Base-by-base conservation (phyloP, 2,113 vertebrate genomes). In the Callionymus lyra region DNA sequence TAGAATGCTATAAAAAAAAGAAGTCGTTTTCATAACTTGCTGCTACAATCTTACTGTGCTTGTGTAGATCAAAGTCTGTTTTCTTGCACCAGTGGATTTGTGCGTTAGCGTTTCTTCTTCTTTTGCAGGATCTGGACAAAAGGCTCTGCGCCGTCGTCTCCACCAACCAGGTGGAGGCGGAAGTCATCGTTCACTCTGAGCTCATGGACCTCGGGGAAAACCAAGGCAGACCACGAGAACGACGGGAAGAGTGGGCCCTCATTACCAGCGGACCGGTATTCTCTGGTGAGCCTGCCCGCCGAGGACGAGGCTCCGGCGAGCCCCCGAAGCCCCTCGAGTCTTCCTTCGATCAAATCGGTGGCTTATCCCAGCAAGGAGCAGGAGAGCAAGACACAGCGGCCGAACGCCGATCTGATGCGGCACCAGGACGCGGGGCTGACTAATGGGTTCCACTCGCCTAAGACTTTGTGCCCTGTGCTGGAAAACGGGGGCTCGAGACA, bases 111-210 rank as follows among this genome's bases (percentile, higher is more conserved):
- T n/a, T n/a, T n/a, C 4, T 27, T 27, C 4, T 59, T 65, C 53
- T 16, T 16, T 70, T 81, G 37, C 65, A 77, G 67, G 72, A 63
- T 45, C 6, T 42, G 12, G 68, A 65, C 6, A 88, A 76, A 55
- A 84, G 80, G 65, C 85, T 77, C 31, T 76, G 79, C 6, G 35
- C 57, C 0, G 80, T 85, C 1, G 57, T 81, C 60, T 86, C 59
- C 73, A 76, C 84, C 38, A 90, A 92, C 76, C 89, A 89, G 73
- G 87, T 98, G 38, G 90, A 98, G 73, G 94, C 95, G 0, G 90
- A 96, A 16, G 92, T 98, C 62, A 97, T 97, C 0, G 93, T 98
- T 63, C 95, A 98, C 73, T 95, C 92, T 2, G 91, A 93, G 74
- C 87, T 94, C 10, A 82, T 80, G 16, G 65, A 59, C 47, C 81